Percentiles rank a stretch among this genome's conserved stretches.
Evolutionary conservation across 2,888 invertebrate species (phyloP).

Genomic region (Drosophila eohydei): DNA sequence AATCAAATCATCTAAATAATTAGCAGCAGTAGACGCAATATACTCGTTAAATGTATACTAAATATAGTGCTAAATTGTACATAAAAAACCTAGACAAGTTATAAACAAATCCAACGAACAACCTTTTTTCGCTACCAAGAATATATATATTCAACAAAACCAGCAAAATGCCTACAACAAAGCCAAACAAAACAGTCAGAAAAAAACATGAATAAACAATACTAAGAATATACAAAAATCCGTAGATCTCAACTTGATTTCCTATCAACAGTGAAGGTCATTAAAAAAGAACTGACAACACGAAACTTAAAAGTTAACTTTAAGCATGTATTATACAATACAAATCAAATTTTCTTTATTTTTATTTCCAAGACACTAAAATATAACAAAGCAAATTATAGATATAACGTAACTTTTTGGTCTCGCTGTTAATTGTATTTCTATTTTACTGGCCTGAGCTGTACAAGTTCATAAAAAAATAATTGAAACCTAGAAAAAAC

Average conservation of each 20-base stretch:
- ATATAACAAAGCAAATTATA: neutral
- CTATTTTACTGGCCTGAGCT: conserved; percentile 31
- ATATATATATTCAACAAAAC: conserved; percentile 22
- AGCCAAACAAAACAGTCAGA: conserved; percentile 42
- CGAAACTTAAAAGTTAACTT: neutral
- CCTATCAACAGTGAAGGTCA: conserved; percentile 29
- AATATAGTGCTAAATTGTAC: conserved; percentile 65
- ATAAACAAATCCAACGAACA: conserved; percentile 72
- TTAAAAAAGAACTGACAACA: conserved; percentile 9
- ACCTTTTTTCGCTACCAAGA: conserved; percentile 78
- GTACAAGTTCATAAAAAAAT: conserved; percentile 8
- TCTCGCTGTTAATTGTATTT: neutral
- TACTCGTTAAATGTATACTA: conserved; percentile 50
- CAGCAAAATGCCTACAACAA: conserved; percentile 37
- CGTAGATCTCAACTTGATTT: conserved; percentile 11
- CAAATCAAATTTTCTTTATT: neutral
- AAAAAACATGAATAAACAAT: conserved; percentile 44
- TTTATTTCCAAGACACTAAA: neutral
- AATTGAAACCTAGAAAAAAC: conserved; percentile 11
- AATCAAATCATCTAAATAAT: conserved; percentile 39
- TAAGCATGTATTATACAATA: neutral
- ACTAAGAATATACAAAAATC: neutral
- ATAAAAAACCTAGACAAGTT: conserved; percentile 47
- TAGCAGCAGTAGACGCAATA: conserved; percentile 59
- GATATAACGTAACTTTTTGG: neutral